These are phyloP conservation scores for Melieria picta DNA, from an alignment of 2,888 invertebrate species.

Conservation along the genomic window DNA sequence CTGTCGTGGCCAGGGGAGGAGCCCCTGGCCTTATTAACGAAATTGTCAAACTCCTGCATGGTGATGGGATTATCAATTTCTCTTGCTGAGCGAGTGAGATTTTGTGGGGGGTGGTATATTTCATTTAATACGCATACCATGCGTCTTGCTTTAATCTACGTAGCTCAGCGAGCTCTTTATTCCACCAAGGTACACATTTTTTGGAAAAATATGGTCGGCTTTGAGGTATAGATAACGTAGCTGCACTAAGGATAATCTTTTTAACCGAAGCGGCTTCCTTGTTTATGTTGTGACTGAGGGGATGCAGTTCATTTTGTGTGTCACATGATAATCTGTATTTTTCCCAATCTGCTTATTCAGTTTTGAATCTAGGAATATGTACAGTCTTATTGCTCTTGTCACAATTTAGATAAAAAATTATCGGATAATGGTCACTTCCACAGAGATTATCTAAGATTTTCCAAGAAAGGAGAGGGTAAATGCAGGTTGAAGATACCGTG, in stretches of 20 bases:
- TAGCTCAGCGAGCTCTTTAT: background rate
- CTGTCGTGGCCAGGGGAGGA: background rate
- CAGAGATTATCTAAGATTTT: background rate
- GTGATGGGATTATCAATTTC: slow-evolving; percentile 8
- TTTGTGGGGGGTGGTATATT: background rate
- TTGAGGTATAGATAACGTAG: background rate
- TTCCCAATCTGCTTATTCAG: slow-evolving; percentile 1
- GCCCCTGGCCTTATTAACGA: slow-evolving; percentile 1
- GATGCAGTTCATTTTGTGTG: no score
- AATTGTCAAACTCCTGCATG: background rate
- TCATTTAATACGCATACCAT: background rate
- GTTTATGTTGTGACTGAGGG: no score
- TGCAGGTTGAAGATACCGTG: background rate
- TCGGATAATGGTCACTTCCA: slow-evolving; percentile 5
- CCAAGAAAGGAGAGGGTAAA: background rate
- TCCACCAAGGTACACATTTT: no score
- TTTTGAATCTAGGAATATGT: slow-evolving; percentile 5
- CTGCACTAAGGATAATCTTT: no score
- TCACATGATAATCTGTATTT: no score
- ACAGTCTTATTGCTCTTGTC: background rate
- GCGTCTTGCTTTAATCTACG: background rate
- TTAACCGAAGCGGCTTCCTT: no score
- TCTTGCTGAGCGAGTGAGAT: background rate
- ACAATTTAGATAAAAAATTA: background rate
- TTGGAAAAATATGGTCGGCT: background rate